Base-by-base conservation (phyloP, 2,888 invertebrate genomes). In the Standfussiana lucernea region DNA sequence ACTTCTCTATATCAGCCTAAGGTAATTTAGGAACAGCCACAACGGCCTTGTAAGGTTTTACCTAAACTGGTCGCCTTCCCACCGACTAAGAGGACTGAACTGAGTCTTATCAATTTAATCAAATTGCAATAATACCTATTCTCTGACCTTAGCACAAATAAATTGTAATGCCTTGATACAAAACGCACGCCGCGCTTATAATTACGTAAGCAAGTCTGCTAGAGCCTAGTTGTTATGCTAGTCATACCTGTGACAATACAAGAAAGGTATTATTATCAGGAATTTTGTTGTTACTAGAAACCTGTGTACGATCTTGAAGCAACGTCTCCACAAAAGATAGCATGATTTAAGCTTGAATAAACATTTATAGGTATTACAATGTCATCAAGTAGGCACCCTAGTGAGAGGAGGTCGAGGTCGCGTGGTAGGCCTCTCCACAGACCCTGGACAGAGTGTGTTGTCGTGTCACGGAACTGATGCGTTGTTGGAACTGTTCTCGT, bases 391-490 rank as follows among this genome's bases (percentile, higher is more conserved):
- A 73, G 99, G 99, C 2, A 97, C 98, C 1, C 97, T 99, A 64
- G 96, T 98, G 82, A 97, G 99, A 72, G 97, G 97, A 47, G 98
- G 98, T 0, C 97, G 97, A 86, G 99, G 99, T 7, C 97, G 99
- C 87, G 98, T 99, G 1, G 97, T 98, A 0, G 98, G 98, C 37
- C 96, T 99, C 89, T 96, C 97, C 28, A 97, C 97, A 2, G 99
- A 99, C 94, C 94, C 96, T 0, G 97, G 98, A 35, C 98, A 98
- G 83, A 97, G 97, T 81, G 94, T 99, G 35, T 92, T 99, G 6
- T 98, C 97, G 2, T 99, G 99, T 92, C 98, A 98, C 92, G 99
- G 99, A 4, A 98, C 97, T 21, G 98, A 99, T 90, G 97, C 97
- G 74, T 94, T 97, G 40, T 95, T 99, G 28, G 99, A 99, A 95